Evolutionary conservation across 2,113 vertebrate species (phyloP).

Genomic region (Chelonoidis abingdonii): DNA sequence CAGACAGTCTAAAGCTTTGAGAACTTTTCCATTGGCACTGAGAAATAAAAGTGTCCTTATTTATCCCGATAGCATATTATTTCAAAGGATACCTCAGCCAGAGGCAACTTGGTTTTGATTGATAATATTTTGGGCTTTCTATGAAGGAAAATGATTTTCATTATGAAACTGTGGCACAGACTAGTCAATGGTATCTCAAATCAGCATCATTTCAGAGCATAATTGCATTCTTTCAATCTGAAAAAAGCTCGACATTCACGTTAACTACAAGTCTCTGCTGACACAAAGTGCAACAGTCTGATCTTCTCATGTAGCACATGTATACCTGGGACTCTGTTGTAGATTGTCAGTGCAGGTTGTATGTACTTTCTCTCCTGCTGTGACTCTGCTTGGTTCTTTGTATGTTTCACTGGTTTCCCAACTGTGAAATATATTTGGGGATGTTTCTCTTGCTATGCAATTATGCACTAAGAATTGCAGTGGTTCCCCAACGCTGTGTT

Average conservation of each 20-base stretch:
- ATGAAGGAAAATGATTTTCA: slow-evolving; percentile 27
- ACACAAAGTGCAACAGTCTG: neutral
- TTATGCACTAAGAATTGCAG: neutral
- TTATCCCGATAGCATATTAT: slow-evolving; percentile 35
- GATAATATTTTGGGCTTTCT: slow-evolving; percentile 24
- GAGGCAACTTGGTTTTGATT: slow-evolving; percentile 42
- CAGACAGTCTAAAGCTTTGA: slow-evolving; percentile 60
- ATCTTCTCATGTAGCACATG: neutral
- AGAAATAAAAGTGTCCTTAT: slow-evolving; percentile 49
- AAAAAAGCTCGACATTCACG: fast-evolving
- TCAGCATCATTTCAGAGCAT: neutral
- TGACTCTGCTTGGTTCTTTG: neutral
- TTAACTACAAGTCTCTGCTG: neutral
- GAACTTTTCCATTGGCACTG: slow-evolving; percentile 9
- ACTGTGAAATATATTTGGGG: neutral
- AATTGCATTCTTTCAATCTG: neutral
- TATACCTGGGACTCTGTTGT: neutral
- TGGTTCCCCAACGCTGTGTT: neutral
- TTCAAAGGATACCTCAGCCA: slow-evolving; percentile 46
- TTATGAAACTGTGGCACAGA: slow-evolving; percentile 11
- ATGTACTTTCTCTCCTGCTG: neutral
- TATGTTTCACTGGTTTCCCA: neutral
- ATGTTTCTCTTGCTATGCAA: neutral
- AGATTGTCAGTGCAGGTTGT: neutral
- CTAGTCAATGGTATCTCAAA: slow-evolving; percentile 21